Evolutionary conservation across 1,140 invertebrate genomes (phyloP).

Genomic region (Galendromus occidentalis): DNA sequence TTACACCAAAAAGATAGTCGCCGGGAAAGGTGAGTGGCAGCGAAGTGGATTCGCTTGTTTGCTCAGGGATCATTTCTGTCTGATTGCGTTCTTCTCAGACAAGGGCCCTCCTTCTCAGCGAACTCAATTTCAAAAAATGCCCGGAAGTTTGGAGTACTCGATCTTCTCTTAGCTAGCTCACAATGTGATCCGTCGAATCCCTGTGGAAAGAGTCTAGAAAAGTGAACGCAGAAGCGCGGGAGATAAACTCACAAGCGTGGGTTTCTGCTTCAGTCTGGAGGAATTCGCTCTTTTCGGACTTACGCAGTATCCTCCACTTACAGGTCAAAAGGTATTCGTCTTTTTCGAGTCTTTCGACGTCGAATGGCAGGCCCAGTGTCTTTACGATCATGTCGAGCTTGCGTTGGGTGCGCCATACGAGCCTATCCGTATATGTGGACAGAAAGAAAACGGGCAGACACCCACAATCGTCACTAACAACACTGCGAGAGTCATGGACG

Average conservation of each 20-base stretch:
- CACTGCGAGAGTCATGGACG: not conserved
- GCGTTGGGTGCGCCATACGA: not conserved
- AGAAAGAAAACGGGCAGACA: slow-evolving; percentile 3
- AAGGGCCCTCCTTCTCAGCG: no score
- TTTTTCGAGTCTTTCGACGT: slow-evolving; percentile 41
- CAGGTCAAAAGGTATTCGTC: not conserved
- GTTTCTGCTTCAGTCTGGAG: no score
- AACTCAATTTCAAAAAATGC: no score
- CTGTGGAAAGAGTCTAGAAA: no score
- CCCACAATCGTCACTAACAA: not conserved
- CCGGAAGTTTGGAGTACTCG: no score
- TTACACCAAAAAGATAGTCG: not conserved
- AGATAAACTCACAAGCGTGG: no score
- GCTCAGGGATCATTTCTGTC: no score
- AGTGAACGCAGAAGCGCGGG: no score
- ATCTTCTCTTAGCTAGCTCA: no score
- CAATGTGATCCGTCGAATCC: no score
- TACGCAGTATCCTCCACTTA: not conserved
- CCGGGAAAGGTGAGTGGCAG: not conserved
- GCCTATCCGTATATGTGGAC: not conserved
- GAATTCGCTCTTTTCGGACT: no score
- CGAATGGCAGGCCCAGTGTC: slow-evolving; percentile 47
- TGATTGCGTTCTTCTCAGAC: no score
- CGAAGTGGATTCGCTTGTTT: not conserved
- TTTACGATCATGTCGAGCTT: slow-evolving; percentile 48